Base-by-base conservation (phyloP, 2,797 vertebrate genomes). In the Carcharodon carcharias region DNA sequence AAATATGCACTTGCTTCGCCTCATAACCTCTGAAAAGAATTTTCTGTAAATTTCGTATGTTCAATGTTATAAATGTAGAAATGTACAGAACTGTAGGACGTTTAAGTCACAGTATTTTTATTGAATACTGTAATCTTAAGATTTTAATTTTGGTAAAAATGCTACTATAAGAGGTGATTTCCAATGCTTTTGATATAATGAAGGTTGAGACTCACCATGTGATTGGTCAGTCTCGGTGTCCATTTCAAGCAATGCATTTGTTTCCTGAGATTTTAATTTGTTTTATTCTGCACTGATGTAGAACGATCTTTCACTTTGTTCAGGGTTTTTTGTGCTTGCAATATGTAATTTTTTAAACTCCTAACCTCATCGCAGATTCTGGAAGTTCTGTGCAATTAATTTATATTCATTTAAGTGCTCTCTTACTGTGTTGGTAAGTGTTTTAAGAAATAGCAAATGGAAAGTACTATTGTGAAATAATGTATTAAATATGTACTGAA, bases 381-480 rank as follows among this genome's bases (percentile, higher is more conserved):
- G 54, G 73, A 95, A 77, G 94, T 95, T 95, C 18, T 93, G 94
- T 95, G 94, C 94, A 95, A 95, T 95, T 95, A 95, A 95, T 95
- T 95, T 95, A 95, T 95, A 95, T 95, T 95, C 94, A 95, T 93
- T 93, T 95, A 95, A 95, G 94, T 73, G 94, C 94, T 95, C 92
- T 95, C 94, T 95, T 71, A 95, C 94, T 95, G 94, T 92, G 89
- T 95, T 35, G 71, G 50, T 95, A 95, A 95, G 67, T 95, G 94
- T 95, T 95, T 95, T 58, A 77, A 95, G 69, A 77, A 73, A 95
- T 95, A 71, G 45, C 73, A 71, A 95, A 73, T 95, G 94, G 31
- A 95, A 95, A 71, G 69, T 95, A 69, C 94, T 95, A 95, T 95
- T 95, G 94, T 95, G 94, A 95, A 95, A 71, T 54, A 77, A 67